These are phyloP conservation scores for Thunnus albacares DNA, from an alignment of 2,797 vertebrate genomes.

Conservation along the genomic window DNA sequence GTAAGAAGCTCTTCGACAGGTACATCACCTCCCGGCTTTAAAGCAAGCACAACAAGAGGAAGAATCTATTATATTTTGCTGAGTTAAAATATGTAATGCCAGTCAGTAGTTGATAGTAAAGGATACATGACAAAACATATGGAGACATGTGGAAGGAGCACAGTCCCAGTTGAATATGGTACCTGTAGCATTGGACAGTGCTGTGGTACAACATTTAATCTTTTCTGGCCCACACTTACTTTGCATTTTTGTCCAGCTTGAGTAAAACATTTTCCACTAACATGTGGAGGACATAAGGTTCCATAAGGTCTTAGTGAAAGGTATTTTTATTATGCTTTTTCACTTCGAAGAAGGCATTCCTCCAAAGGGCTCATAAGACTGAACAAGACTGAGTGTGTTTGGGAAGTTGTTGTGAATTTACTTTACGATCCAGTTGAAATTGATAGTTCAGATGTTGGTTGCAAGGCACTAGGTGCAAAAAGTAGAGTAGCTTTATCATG, in stretches of 20 bases:
- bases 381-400: background rate
- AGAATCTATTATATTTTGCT: background rate
- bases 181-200: too few species aligned
- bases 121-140: conserved; percentile 7
- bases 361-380: too few species aligned
- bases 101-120: conserved; percentile 2
- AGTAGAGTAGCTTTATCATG: background rate
- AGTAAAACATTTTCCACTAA: background rate
- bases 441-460: background rate
- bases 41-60: background rate
- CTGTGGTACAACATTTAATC: background rate
- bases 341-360: background rate
- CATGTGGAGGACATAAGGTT: background rate
- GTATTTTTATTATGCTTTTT: background rate
- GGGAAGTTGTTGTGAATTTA: background rate
- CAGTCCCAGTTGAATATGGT: background rate
- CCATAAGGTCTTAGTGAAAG: background rate
- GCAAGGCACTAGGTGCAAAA: background rate
- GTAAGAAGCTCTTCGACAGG: conserved; percentile 34
- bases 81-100: background rate
- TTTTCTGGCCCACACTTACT: background rate
- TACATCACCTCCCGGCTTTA: background rate
- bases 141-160: conserved; percentile 11
- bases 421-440: background rate
- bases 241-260: background rate